These are phyloP conservation scores for Brachyhypopomus occidentalis DNA, from an alignment of 2,113 vertebrate genomes.

Conservation along the genomic window DNA sequence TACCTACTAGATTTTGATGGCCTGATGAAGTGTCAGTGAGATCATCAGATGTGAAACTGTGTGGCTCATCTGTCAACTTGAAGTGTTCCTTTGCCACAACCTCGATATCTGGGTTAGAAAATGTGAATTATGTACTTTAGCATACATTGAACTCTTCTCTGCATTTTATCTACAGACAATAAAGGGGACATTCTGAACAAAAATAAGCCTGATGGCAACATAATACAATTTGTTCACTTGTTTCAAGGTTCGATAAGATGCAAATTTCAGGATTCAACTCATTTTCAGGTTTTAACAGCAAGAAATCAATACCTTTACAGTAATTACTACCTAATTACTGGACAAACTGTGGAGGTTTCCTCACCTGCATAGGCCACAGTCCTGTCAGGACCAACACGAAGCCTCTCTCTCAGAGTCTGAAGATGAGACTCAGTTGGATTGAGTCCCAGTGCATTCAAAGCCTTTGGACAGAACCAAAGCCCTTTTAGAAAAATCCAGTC, in stretches of 20 bases:
- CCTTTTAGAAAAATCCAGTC: background rate
- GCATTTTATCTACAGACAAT: background rate
- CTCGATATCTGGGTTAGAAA: conserved; percentile 77
- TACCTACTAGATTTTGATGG: conserved; percentile 56
- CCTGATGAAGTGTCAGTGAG: conserved; percentile 69
- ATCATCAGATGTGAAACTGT: conserved; percentile 60
- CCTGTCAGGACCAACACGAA: conserved; percentile 77
- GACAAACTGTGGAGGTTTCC: conserved; percentile 36
- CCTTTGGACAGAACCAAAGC: conserved; percentile 68
- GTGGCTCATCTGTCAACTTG: conserved; percentile 65
- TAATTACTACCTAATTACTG: background rate
- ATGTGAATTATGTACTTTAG: background rate
- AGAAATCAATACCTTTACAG: background rate
- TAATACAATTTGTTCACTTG: no score
- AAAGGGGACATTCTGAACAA: background rate
- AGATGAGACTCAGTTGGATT: conserved; percentile 81
- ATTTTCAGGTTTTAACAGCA: background rate
- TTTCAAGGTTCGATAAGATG: no score
- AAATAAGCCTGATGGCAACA: background rate
- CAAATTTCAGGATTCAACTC: no score
- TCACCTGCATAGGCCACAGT: conserved; percentile 86
- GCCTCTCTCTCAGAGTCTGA: conserved; percentile 78
- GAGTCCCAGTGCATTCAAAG: conserved; percentile 84
- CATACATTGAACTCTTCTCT: background rate
- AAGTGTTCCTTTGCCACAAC: conserved; percentile 78